phyloP scores from a whole-genome alignment of 1,140 invertebrate species.

The Drosophila sp. region DNA sequence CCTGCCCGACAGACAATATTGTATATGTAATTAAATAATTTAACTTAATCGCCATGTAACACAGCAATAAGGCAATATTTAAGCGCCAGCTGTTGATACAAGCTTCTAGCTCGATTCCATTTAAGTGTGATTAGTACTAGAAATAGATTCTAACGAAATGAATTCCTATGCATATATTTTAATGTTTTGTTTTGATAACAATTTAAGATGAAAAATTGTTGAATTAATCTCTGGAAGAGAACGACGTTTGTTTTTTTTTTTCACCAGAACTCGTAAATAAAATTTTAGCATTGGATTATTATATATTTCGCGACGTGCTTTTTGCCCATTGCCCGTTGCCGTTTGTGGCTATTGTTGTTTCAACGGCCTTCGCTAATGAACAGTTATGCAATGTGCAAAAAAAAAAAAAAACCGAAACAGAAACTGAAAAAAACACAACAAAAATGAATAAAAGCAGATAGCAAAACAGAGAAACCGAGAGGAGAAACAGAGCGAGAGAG shows the following conservation, averaged over 20 bases:
- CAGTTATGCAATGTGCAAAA: conserved; percentile 79
- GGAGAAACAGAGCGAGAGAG: conserved; percentile 14
- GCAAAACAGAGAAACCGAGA: conserved; percentile 17
- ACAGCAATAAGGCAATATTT: conserved; percentile 15
- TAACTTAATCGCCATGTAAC: conserved; percentile 30
- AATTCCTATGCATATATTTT: too few relatives aligned
- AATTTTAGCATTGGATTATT: conserved; percentile 65
- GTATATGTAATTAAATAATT: conserved; percentile 24
- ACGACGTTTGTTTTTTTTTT: conserved; percentile 17
- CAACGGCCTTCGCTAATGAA: conserved; percentile 74
- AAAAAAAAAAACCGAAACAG: conserved; percentile 42
- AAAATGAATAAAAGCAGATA: conserved; percentile 17
- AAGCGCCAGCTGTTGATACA: conserved; percentile 36
- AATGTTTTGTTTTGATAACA: too few relatives aligned
- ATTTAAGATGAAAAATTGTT: too few relatives aligned
- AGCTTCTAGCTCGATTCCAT: too few relatives aligned
- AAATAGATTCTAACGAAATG: too few relatives aligned
- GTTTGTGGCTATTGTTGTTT: conserved; percentile 45
- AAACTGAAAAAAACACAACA: conserved; percentile 22
- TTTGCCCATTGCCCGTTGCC: conserved; percentile 22
- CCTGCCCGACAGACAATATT: neutral
- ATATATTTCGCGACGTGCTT: conserved; percentile 55
- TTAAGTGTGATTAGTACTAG: too few relatives aligned
- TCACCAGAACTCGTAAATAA: conserved; percentile 24
- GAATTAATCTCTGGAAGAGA: neutral